Evolutionary conservation across 2,797 vertebrate genomes (phyloP).

Genomic region (Tarsius wallacei): DNA sequence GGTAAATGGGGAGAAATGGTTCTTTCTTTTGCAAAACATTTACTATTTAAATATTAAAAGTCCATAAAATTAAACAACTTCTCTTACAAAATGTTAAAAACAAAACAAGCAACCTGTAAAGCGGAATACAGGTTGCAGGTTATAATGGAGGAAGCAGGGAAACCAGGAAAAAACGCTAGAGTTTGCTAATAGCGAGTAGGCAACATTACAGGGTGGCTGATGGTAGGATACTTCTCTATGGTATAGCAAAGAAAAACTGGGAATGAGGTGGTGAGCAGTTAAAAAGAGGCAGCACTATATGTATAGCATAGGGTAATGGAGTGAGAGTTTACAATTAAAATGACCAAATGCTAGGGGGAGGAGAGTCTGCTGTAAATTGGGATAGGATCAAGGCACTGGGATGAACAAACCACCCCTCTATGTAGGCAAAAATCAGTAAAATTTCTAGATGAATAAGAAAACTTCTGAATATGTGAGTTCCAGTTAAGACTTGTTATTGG

Average conservation of each 20-base stretch:
- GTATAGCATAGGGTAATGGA: background rate
- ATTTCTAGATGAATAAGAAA: conserved; percentile 52
- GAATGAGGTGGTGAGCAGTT: background rate
- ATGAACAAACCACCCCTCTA: conserved; percentile 11
- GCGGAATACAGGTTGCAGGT: background rate
- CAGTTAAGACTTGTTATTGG: background rate
- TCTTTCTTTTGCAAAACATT: conserved; percentile 59
- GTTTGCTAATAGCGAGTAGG: background rate
- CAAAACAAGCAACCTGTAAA: conserved; percentile 9
- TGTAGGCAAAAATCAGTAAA: background rate
- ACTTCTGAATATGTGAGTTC: background rate
- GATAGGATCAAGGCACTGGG: background rate
- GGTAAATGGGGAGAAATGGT: background rate
- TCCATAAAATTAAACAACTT: background rate
- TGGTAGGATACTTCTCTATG: background rate
- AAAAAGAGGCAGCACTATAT: background rate
- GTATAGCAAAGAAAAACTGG: background rate
- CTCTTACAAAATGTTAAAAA: conserved; percentile 36
- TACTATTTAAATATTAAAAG: background rate
- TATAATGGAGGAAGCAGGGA: background rate
- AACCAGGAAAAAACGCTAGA: background rate
- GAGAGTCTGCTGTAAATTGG: background rate
- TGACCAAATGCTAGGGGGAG: background rate
- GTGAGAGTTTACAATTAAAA: conserved; percentile 34
- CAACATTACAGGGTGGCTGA: background rate